These are phyloP conservation scores for Trissonchulus latispiculum DNA, from an alignment of 2,888 invertebrate genomes.

Conservation along the genomic window DNA sequence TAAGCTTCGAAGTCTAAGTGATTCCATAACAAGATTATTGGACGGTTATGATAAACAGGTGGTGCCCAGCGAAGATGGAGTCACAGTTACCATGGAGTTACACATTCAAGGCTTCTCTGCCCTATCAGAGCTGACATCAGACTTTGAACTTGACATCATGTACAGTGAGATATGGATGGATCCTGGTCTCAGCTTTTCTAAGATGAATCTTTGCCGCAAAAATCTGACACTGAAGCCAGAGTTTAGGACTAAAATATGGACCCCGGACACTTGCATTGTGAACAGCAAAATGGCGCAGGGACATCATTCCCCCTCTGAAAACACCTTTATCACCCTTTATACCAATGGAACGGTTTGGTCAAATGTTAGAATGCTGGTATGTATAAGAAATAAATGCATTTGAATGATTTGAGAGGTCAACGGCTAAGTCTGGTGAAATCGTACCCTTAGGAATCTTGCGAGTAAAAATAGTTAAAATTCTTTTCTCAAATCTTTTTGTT, in stretches of 20 bases:
- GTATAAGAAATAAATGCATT: no score
- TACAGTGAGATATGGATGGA: slow-evolving; percentile 28
- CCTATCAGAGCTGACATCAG: background rate
- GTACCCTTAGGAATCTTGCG: no score
- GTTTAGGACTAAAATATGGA: slow-evolving; percentile 41
- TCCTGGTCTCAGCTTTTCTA: slow-evolving; percentile 22
- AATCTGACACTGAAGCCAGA: slow-evolving; percentile 27
- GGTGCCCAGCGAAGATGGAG: slow-evolving; percentile 40
- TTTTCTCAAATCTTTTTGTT: no score
- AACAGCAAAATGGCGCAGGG: slow-evolving; percentile 36
- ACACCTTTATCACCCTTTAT: slow-evolving; percentile 43
- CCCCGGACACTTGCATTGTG: slow-evolving; percentile 42
- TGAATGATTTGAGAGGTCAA: no score
- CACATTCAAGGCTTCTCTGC: slow-evolving; percentile 36
- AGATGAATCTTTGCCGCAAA: slow-evolving; percentile 41
- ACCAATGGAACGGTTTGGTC: slow-evolving; percentile 43
- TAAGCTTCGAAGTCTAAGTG: background rate
- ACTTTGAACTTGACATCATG: slow-evolving; percentile 39
- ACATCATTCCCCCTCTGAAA: slow-evolving; percentile 40
- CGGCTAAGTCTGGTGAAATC: no score
- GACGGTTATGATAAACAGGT: slow-evolving; percentile 40
- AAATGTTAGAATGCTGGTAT: slow-evolving; percentile 28
- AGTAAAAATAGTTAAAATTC: no score
- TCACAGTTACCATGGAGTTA: slow-evolving; percentile 43
- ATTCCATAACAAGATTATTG: slow-evolving; percentile 24